Evolutionary conservation across 2,113 vertebrate species (phyloP).

Genomic region (Lepus europaeus): DNA sequence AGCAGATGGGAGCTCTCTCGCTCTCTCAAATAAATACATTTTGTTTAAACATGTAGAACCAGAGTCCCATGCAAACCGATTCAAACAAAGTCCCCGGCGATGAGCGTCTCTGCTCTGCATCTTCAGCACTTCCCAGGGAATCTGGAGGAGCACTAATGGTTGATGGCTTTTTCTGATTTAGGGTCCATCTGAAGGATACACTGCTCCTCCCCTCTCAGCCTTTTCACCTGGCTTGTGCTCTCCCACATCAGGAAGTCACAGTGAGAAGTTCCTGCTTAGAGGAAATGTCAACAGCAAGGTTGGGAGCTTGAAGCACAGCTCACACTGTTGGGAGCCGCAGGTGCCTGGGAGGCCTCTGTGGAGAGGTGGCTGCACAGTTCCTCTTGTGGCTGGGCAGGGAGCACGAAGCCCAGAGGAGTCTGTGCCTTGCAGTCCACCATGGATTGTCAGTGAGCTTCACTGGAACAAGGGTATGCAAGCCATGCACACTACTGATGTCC

Average conservation of each 20-base stretch:
- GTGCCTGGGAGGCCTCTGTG: too few species aligned
- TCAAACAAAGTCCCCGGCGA: neutral
- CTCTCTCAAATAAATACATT: too few species aligned
- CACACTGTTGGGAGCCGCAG: neutral
- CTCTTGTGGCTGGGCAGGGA: neutral
- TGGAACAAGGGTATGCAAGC: neutral
- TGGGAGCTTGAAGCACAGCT: neutral
- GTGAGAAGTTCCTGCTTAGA: neutral
- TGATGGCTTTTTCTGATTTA: neutral
- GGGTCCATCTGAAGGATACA: neutral
- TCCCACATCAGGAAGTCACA: neutral
- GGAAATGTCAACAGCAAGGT: neutral
- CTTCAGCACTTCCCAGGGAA: neutral
- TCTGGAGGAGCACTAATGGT: neutral
- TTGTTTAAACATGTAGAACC: too few species aligned
- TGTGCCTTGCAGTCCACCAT: rapidly evolving
- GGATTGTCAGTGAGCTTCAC: neutral
- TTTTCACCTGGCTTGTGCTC: neutral
- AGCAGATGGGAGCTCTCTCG: too few species aligned
- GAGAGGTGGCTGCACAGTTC: neutral
- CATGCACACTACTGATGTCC: rapidly evolving
- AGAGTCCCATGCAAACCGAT: neutral
- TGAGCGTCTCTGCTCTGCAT: rapidly evolving
- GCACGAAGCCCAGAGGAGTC: neutral
- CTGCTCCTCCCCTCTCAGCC: neutral